phyloP scores from a whole-genome alignment of 2,888 invertebrate species.

The Hypsopygia costalis region DNA sequence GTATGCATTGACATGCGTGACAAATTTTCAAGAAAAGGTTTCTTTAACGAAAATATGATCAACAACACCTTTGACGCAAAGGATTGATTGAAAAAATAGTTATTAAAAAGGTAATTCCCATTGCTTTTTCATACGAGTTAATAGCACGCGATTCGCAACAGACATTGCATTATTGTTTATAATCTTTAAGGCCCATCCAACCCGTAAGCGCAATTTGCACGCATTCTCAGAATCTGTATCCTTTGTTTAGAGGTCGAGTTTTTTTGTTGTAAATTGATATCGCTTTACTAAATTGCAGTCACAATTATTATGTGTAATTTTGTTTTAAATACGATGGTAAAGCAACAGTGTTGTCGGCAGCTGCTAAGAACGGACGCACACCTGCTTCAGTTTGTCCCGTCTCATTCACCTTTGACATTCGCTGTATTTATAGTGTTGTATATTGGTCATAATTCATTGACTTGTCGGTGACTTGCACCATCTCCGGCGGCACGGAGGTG shows the following conservation, averaged over 20 bases:
- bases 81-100: background rate
- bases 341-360: conserved; percentile 44
- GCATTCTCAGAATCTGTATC: conserved; percentile 17
- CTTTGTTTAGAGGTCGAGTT: conserved; percentile 17
- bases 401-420: conserved; percentile 68
- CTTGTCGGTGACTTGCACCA: conserved; percentile 1
- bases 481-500: background rate
- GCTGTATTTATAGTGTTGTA: conserved; percentile 20
- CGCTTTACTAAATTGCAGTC: conserved; percentile 27
- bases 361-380: conserved; percentile 31
- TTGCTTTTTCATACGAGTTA: conserved; percentile 6
- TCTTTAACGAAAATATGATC: background rate
- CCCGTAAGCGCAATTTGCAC: conserved; percentile 14
- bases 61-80: conserved; percentile 5
- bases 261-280: conserved; percentile 17
- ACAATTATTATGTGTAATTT: conserved; percentile 31
- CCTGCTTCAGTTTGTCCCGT: conserved; percentile 49
- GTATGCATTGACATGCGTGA: too few relatives aligned
- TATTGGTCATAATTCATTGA: conserved; percentile 14
- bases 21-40: conserved; percentile 1
- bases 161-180: conserved; percentile 11
- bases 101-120: conserved; percentile 5
- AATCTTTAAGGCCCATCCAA: conserved; percentile 15
- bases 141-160: conserved; percentile 7
- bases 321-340: conserved; percentile 25